Base-by-base conservation (phyloP, 2,113 vertebrate genomes). In the Anoura caudifer region DNA sequence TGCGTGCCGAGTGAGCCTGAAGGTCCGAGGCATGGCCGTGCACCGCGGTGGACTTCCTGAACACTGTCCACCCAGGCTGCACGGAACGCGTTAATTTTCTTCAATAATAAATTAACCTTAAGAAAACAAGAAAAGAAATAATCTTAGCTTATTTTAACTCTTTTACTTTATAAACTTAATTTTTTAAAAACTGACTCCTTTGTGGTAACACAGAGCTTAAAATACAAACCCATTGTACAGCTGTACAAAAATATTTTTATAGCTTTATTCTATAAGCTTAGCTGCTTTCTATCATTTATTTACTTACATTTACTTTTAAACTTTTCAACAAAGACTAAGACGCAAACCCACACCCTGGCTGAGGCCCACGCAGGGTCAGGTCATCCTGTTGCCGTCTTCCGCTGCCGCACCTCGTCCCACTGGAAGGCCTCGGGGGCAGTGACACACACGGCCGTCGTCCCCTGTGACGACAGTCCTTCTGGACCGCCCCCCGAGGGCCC, bases 11-110 rank as follows among this genome's bases (percentile, higher is more conserved):
- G 77, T 41, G 24, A 59, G 1, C 16, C 16, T 43, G 80, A 31
- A 13, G 36, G 54, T 26, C 56, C 0, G 9, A 54, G 36, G 19
- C 38, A 11, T 7, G 6, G 6, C 26, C 45, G 10, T 13, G 31
- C 38, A 10, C 38, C 19, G 10, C 77, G 9, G 14, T 5, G 10
- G 22, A 41, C 50, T 38, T 45, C 9, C 12, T 7, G 7, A 13
- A 13, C 5, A 7, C 38, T 61, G 56, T 11, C 1, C 38, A 7
- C 79, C 33, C 17, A 63, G 80, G 26, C 14, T 14, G 7, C 38
- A 45, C 38, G 45, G 20, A 31, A 0, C 14, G 28, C 31, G 24
- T 15, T 28, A 0, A 1, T 12, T 24, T 70, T 12, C 16, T 43
- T 82, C 54, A 43, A 1, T 33, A 76, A 13, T 82, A 43, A 82